Conservation (phyloP, 2,113 vertebrate genomes). For the Noctilio leporinus region DNA sequence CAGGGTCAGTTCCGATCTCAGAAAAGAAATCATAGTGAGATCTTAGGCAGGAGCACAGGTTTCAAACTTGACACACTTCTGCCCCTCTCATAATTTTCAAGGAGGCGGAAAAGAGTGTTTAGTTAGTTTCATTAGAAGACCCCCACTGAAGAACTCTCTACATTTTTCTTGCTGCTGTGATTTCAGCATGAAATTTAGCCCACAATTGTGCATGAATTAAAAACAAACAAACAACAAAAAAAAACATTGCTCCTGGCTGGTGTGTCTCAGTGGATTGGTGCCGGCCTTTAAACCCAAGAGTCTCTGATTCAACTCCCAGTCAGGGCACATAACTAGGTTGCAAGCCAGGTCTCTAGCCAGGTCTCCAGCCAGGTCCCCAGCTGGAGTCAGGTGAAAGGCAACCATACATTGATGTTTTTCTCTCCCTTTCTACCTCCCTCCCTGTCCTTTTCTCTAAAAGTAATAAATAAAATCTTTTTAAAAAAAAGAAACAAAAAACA, state of each 20-base stretch:
- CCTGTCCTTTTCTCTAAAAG: background rate
- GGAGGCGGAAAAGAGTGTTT: background rate
- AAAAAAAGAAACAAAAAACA: too few species aligned
- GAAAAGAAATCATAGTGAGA: background rate
- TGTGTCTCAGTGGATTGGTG: too few species aligned
- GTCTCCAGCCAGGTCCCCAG: too few species aligned
- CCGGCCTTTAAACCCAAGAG: background rate
- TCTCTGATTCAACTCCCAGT: background rate
- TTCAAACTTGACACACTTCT: background rate
- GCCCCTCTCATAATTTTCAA: background rate
- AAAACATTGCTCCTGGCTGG: background rate
- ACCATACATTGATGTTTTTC: too few species aligned
- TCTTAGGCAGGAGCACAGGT: background rate
- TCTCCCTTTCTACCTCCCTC: background rate
- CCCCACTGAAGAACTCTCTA: background rate
- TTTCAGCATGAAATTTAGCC: background rate
- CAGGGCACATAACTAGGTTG: background rate
- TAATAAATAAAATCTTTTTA: background rate
- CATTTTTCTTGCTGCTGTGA: background rate
- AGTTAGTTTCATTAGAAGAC: background rate
- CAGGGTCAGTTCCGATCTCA: background rate
- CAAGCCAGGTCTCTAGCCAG: too few species aligned
- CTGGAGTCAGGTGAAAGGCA: too few species aligned
- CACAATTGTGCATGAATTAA: background rate
- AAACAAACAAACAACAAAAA: too few species aligned